phyloP scores from a whole-genome alignment of 2,113 vertebrate species.

The Propithecus coquereli region DNA sequence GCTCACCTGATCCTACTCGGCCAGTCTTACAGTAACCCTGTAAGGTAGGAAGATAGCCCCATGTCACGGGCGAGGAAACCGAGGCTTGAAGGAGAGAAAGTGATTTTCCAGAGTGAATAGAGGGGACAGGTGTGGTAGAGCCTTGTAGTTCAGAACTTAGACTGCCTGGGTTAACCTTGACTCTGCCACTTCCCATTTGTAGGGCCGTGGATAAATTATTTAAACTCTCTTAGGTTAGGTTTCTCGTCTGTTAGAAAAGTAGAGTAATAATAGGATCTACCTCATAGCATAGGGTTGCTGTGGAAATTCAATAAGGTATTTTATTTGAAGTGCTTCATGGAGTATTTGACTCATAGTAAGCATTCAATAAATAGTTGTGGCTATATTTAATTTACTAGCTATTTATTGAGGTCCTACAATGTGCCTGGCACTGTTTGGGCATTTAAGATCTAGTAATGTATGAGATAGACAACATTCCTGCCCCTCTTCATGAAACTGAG shows the following conservation, averaged over 20 bases:
- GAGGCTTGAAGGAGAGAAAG: neutral
- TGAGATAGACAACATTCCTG: neutral
- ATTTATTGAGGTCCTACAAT: neutral
- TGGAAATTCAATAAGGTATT: neutral
- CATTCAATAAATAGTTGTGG: neutral
- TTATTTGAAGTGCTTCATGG: neutral
- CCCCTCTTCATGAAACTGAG: neutral
- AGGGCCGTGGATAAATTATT: neutral
- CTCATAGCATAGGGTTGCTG: neutral
- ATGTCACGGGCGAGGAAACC: neutral
- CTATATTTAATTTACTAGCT: neutral
- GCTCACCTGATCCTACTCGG: neutral
- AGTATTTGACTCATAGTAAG: neutral
- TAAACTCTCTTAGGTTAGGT: neutral
- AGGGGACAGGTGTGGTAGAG: neutral
- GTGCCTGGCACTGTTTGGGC: neutral
- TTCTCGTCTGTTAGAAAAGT: neutral
- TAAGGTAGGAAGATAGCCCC: neutral
- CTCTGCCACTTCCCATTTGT: neutral
- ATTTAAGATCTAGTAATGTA: neutral
- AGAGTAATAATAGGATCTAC: neutral
- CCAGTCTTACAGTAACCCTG: neutral
- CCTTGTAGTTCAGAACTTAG: neutral
- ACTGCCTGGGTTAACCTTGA: neutral
- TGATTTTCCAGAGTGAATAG: neutral